Percentiles rank a stretch among this genome's conserved stretches.
Conservation (phyloP, 2,797 vertebrate genomes). For the Enteromius viviparus region DNA sequence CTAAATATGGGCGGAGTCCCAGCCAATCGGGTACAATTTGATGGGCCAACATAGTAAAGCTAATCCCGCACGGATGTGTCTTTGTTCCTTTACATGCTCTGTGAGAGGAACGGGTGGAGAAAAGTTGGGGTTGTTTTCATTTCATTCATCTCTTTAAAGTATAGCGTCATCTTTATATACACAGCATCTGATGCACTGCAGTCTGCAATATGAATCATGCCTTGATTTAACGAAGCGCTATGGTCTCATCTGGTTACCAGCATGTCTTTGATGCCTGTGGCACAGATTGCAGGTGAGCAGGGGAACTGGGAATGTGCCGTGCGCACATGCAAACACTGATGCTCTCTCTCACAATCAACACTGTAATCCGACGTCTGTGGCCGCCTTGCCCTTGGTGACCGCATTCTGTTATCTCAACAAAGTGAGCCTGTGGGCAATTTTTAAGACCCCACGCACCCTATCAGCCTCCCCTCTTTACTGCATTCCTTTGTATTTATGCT, state of each 20-base stretch:
- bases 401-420: constrained; percentile 68
- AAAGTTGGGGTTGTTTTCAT: constrained; percentile 61
- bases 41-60: background rate
- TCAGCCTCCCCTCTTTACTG: background rate
- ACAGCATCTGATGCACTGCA: constrained; percentile 57
- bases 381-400: constrained; percentile 49
- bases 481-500: background rate
- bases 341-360: background rate
- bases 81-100: constrained; percentile 51
- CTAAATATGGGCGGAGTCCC: background rate
- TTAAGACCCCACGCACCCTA: constrained; percentile 39
- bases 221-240: constrained; percentile 67
- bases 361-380: background rate
- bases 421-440: constrained; percentile 63
- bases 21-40: background rate
- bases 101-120: constrained; percentile 33
- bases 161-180: constrained; percentile 66
- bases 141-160: constrained; percentile 75
- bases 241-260: constrained; percentile 60
- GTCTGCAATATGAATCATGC: constrained; percentile 66
- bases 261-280: constrained; percentile 53
- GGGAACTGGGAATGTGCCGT: background rate
- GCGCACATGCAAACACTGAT: background rate
- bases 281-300: constrained; percentile 21
- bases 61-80: background rate